Evolutionary conservation across 2,888 invertebrate species (phyloP), one percentile per base, ranked within the genome.

Genomic region (Cactoblastis cactorum): DNA sequence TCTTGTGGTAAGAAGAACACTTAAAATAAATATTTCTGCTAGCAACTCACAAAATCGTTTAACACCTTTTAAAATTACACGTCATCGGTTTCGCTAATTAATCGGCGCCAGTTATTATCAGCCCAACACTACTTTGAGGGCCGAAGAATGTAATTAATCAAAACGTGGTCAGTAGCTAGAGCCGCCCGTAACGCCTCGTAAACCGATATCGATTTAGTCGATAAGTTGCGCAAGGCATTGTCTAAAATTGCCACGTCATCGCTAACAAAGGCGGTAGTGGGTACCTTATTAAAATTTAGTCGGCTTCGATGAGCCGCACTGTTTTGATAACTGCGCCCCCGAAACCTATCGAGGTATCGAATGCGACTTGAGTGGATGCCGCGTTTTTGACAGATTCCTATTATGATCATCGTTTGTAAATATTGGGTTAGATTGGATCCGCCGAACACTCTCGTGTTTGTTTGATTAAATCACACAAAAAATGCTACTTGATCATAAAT

Each of bases 221-320:
- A 88, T 88, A 88, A 87, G 78, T 88, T 89, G 88, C 85, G 87
- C 81, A 88, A 88, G 77, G 76, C 62, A 86, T 89, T 88, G 88
- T 89, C 71, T 71, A 65, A 82, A 87, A 79, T 76, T 82, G 87
- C 86, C 57, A 54, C 61, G 80, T 89, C 88, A 89, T 64, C 61
- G 58, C 65, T 66, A 75, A 87, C 88, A 88, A 89, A 87, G 83
- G 84, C 84, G 82, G 88, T 83, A 86, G 88, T 88, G 82, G 85
- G 81, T 80, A 85, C 82, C 89, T 88, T 88, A 89, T 89, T 89
- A 89, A 88, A 89, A 87, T 84, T 85, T 84, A 76, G 80, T 83
- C 77, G 80, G 79, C 76, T 76, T 69, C 80, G 83, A 85, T 83
- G 82, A 80, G 77, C 76, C 80, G 80, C 74, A 77, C 74, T 88